These are phyloP conservation scores for Festucalex cinctus DNA, from an alignment of 2,113 vertebrate species.

Conservation along the genomic window DNA sequence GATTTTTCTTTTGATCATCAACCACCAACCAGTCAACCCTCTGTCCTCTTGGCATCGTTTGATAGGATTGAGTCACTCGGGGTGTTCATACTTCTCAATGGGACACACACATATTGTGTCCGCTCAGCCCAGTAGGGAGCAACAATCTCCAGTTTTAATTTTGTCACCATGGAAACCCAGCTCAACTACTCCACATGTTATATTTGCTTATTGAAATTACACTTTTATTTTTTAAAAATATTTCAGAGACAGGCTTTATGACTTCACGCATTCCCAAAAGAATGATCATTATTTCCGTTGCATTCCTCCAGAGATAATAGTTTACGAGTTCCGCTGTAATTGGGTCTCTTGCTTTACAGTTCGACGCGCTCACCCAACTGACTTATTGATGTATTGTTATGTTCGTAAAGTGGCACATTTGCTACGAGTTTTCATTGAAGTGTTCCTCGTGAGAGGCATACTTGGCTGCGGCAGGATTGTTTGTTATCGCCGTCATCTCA, in stretches of 20 bases:
- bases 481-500: constrained; percentile 71
- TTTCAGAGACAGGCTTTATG: constrained; percentile 20
- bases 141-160: constrained; percentile 19
- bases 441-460: constrained; percentile 61
- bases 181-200: not conserved
- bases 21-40: constrained; percentile 30
- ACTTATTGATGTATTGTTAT: constrained; percentile 64
- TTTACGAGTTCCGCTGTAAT: constrained; percentile 57
- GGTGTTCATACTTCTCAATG: constrained; percentile 48
- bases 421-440: constrained; percentile 63
- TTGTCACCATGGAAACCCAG: not conserved
- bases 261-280: constrained; percentile 38
- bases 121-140: constrained; percentile 25
- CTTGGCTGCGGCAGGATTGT: constrained; percentile 65
- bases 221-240: not conserved
- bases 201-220: constrained; percentile 22
- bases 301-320: constrained; percentile 48
- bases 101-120: constrained; percentile 1
- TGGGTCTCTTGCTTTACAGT: constrained; percentile 57
- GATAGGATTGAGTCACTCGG: constrained; percentile 51
- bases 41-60: constrained; percentile 57
- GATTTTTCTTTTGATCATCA: constrained; percentile 28
- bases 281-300: constrained; percentile 36
- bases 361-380: constrained; percentile 46
- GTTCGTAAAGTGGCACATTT: constrained; percentile 62